These are phyloP conservation scores for chimpanzee (Pan troglodytes) DNA, from an alignment of 2,113 vertebrate genomes.

Conservation along the genomic window DNA sequence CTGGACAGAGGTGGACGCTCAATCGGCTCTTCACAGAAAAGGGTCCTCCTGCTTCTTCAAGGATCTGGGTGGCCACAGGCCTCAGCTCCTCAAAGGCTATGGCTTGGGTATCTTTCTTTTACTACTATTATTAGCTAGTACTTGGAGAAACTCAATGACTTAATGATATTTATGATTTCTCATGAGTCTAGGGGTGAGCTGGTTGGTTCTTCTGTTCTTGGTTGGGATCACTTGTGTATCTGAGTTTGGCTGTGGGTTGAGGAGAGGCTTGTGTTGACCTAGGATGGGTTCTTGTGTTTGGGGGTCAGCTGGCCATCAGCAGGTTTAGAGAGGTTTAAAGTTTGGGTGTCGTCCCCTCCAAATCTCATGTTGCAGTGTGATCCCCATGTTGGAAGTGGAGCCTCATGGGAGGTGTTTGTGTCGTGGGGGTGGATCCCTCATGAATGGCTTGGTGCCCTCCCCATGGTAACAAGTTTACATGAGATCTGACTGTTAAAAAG, in stretches of 20 bases:
- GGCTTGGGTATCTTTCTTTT: neutral
- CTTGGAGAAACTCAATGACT: neutral
- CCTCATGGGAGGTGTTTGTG: too few species aligned
- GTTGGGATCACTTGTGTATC: neutral
- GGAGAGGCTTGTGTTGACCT: neutral
- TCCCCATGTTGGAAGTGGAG: too few species aligned
- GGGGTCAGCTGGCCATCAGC: neutral
- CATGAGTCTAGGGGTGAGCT: neutral
- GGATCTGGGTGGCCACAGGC: neutral
- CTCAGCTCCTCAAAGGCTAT: neutral
- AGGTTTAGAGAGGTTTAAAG: neutral
- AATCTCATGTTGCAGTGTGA: too few species aligned
- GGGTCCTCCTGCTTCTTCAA: neutral
- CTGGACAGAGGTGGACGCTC: neutral
- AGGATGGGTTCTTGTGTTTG: neutral
- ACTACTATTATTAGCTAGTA: neutral
- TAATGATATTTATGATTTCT: neutral
- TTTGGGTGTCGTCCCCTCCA: too few species aligned
- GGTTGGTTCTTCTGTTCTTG: neutral
- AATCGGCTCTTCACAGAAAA: neutral
- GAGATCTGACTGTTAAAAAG: too few species aligned
- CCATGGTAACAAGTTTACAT: too few species aligned
- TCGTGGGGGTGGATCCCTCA: too few species aligned
- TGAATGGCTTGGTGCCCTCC: too few species aligned
- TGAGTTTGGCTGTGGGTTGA: neutral